Evolutionary conservation across 2,888 invertebrate species (phyloP), one percentile per base, ranked within the genome.

Genomic region (Xestia rhomboidea): DNA sequence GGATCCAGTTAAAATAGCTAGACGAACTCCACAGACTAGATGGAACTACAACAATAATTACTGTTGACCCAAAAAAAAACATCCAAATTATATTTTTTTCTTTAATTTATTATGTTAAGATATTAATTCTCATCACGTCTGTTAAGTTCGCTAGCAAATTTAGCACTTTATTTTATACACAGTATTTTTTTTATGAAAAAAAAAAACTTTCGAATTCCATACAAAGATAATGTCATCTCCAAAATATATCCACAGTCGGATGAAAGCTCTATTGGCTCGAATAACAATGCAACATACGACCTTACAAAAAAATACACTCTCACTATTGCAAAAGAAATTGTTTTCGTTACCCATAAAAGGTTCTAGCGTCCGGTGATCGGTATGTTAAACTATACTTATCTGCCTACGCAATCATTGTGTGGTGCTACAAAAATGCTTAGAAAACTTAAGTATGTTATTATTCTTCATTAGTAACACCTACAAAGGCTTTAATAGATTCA

Each of bases 391-490:
- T 69, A 81, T 79, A 85, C 66, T 89, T 88, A 84, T 44, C 82
- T 27, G 34, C 88, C 89, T 71, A 89, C 89, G 51, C 75, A 34
- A 68, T 70, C 68, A 73, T 67, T 77, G 49, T 76, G 38, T 63
- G 57, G 68, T 82, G 74, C 60, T 72, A 78, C 80, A 76, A 80
- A 76, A 82, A 38, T 67, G 57, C 21, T 76, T 13, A 67, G 46
- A 81, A 78, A 73, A 67, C 74, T 73, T 41, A 60, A 77, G 57
- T 51, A 67, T 91, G 81, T 90, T 85, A 92, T 92, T 92, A 92
- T 79, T 83, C 78, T 85, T 84, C 88, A 89, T 91, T 91, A 89
- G 60, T 44, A 76, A 89, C 92, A 92, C 92, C 92, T 91, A 91
- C 91, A 81, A 79, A 73, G 70, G 68, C 71, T 81, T 80, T 83